Evolutionary conservation across 2,888 invertebrate genomes (phyloP), one percentile per base, ranked within the genome.

Genomic region (Nineta flava): DNA sequence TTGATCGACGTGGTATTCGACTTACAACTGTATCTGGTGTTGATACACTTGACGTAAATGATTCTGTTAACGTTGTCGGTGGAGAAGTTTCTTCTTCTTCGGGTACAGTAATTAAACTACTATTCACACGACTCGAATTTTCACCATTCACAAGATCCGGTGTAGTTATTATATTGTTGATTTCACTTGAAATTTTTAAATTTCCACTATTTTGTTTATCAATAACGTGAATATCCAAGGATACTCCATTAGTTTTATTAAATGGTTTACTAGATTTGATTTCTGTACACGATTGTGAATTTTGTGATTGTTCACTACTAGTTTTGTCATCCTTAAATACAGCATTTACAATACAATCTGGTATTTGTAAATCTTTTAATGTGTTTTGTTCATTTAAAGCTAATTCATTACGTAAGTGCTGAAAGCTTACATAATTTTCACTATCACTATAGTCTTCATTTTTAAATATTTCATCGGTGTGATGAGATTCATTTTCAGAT

Each of bases 1-100:
- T 55, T 50, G 58, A 58, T 42, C 63, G 57, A 46, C 66, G 58
- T 10, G 68, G 76, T 67, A 76, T 76, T 68, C 65, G 67, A 55
- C 80, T 73, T 64, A 80, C 77, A 63, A 81, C 74, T 60, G 81
- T 81, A 67, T 81, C 82, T 53, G 81, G 79, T 52, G 82, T 82
- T 58, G 81, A 81, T 51, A 76, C 74, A 64, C 76, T 77, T 51
- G 79, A 78, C 54, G 79, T 78, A 60, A 76, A 70, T 12, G 78
- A 78, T 66, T 78, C 77, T 63, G 76, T 77, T 69, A 76, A 74
- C 64, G 75, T 77, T 46, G 76, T 76, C 5, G 74, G 74, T 2
- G 73, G 74, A 45, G 48, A 49, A 45, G 72, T 70, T 57, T 79
- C 79, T 59, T 78, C 78, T 56, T 78, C 78, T 57, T 79, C 79